Percentiles rank a stretch among this genome's conserved stretches.
These are phyloP conservation scores for Streblospio benedicti DNA, from an alignment of 1,140 invertebrate species.

Conservation along the genomic window DNA sequence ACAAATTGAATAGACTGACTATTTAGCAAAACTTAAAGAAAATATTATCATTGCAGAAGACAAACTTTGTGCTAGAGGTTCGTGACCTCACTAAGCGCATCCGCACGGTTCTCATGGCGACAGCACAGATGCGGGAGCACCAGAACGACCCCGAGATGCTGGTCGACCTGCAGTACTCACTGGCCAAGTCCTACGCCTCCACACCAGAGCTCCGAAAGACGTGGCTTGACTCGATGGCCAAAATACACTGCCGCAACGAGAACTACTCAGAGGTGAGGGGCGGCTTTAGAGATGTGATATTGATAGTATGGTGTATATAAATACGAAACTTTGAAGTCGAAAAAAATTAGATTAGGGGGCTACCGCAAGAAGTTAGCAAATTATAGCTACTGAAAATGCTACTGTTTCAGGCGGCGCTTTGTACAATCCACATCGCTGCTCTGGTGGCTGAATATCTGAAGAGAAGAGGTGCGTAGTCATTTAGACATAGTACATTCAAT, in stretches of 20 bases:
- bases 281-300: constrained; percentile 11
- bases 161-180: constrained; percentile 81
- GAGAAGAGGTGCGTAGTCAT: constrained; percentile 56
- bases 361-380: too few species aligned
- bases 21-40: too few species aligned
- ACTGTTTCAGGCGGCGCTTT: constrained; percentile 49
- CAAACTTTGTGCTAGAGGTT: constrained; percentile 71
- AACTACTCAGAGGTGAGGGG: constrained; percentile 73
- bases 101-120: constrained; percentile 85
- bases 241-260: constrained; percentile 64
- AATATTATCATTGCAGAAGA: constrained; percentile 34
- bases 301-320: too few species aligned
- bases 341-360: too few species aligned
- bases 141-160: constrained; percentile 81
- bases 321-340: too few species aligned
- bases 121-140: constrained; percentile 80
- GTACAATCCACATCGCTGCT: constrained; percentile 82
- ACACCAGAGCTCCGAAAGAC: constrained; percentile 85
- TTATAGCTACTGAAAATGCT: too few species aligned
- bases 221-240: constrained; percentile 81
- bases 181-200: constrained; percentile 88
- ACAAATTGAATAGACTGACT: too few species aligned
- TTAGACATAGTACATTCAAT: too few species aligned
- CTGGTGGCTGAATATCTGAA: constrained; percentile 85
- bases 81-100: constrained; percentile 85